phyloP scores from a whole-genome alignment of 2,888 invertebrate species.

The Sepioteuthis lessoniana region DNA sequence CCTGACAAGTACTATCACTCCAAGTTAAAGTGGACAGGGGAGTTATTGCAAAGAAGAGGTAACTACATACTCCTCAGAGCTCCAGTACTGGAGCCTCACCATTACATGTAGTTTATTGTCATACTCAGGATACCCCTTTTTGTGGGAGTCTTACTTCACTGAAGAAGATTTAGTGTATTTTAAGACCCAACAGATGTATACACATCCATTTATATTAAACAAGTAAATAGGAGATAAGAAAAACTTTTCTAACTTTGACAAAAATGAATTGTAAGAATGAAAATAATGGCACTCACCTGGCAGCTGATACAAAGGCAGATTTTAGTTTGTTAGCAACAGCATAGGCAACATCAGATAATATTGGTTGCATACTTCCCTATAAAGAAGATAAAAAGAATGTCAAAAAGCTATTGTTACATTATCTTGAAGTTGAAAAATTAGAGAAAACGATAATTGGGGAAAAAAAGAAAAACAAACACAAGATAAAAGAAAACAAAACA shows the following conservation, averaged over 20 bases:
- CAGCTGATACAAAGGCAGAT: slow-evolving; percentile 76
- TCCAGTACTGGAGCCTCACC: no score
- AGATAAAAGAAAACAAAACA: no score
- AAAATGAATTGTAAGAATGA: not conserved
- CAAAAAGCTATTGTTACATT: not conserved
- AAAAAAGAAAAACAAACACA: no score
- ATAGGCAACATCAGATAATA: slow-evolving; percentile 91
- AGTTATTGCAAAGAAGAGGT: no score
- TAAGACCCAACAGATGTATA: not conserved
- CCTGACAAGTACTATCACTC: no score
- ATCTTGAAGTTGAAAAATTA: not conserved
- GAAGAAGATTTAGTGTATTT: no score
- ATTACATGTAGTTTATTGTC: no score
- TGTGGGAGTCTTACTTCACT: no score
- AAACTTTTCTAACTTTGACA: not conserved
- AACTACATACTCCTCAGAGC: no score
- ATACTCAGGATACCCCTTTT: no score
- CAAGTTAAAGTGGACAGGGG: no score
- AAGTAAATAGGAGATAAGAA: not conserved
- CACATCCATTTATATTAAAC: not conserved
- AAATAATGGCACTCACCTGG: slow-evolving; percentile 70
- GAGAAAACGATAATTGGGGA: no score
- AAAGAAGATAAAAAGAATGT: slow-evolving; percentile 51
- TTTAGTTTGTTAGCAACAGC: slow-evolving; percentile 89
- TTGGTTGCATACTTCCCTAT: slow-evolving; percentile 85